Evolutionary conservation across 2,888 invertebrate species (phyloP).

Genomic region (Hylaea fasciaria): DNA sequence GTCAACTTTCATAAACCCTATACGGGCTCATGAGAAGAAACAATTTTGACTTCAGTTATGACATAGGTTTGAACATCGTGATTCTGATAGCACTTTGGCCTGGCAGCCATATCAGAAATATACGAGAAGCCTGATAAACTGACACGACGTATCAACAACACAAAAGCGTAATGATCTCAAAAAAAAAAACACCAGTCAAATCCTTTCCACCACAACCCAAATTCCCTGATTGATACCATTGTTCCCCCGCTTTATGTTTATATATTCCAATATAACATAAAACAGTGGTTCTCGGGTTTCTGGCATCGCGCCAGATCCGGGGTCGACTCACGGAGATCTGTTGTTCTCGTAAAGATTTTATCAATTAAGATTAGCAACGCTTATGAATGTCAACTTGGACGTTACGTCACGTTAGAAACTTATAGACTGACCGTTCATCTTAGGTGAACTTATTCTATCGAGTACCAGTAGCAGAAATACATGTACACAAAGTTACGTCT

Average conservation of each 20-base stretch:
- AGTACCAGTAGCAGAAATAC: too few species aligned
- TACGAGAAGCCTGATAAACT: too few species aligned
- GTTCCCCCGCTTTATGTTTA: conserved; percentile 22
- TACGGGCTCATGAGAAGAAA: too few species aligned
- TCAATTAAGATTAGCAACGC: conserved; percentile 32
- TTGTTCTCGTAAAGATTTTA: conserved; percentile 34
- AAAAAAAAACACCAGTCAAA: not conserved
- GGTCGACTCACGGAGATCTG: conserved; percentile 25
- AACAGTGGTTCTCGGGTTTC: conserved; percentile 9
- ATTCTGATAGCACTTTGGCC: too few species aligned
- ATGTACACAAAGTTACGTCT: too few species aligned
- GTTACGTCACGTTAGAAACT: conserved; percentile 5
- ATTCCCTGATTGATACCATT: conserved; percentile 27
- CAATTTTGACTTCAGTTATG: too few species aligned
- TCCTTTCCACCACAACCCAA: not conserved
- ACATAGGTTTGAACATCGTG: too few species aligned
- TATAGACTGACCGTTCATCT: too few species aligned
- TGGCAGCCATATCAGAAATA: too few species aligned
- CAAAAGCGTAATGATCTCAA: not conserved
- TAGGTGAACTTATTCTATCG: too few species aligned
- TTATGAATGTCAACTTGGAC: conserved; percentile 32
- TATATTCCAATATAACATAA: conserved; percentile 24
- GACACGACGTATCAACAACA: too few species aligned
- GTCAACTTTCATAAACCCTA: too few species aligned
- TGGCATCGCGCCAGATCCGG: conserved; percentile 31